Evolutionary conservation across 2,888 invertebrate species (phyloP).

Genomic region (Ophion slaviceki): DNA sequence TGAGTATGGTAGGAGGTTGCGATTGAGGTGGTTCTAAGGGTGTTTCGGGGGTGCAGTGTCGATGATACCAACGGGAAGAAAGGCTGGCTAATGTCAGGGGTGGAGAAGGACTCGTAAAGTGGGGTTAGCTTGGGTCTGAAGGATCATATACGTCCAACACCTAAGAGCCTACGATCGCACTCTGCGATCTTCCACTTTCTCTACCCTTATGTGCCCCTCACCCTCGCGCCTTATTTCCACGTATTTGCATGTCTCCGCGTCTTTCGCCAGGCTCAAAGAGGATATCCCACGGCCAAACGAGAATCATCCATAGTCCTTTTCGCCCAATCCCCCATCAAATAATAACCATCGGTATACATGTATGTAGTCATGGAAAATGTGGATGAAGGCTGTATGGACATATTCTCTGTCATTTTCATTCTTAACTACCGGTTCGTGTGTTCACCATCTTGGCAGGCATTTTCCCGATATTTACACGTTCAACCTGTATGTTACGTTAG

Average conservation of each 20-base stretch:
- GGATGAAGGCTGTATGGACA: neutral
- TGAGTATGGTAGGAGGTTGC: constrained; percentile 45
- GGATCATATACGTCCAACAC: constrained; percentile 81
- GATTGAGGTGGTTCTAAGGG: constrained; percentile 52
- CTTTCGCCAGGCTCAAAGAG: neutral
- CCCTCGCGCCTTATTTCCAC: neutral
- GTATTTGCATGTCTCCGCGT: constrained; percentile 3
- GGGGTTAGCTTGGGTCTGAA: constrained; percentile 80
- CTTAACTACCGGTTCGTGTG: neutral
- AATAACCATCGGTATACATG: neutral
- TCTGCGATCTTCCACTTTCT: constrained; percentile 40
- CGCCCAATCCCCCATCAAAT: neutral
- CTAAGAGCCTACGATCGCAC: constrained; percentile 72
- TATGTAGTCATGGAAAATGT: neutral
- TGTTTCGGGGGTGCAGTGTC: constrained; percentile 42
- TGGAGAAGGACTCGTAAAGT: constrained; percentile 77
- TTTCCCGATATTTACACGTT: neutral
- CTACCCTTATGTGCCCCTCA: neutral
- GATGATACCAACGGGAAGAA: constrained; percentile 46
- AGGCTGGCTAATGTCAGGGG: constrained; percentile 68
- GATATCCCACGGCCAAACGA: neutral
- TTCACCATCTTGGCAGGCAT: neutral
- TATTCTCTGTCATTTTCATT: neutral
- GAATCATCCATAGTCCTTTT: constrained; percentile 9
- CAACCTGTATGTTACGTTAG: constrained; percentile 58